phyloP scores from a whole-genome alignment of 2,888 invertebrate species.

The Xylota sylvarum region DNA sequence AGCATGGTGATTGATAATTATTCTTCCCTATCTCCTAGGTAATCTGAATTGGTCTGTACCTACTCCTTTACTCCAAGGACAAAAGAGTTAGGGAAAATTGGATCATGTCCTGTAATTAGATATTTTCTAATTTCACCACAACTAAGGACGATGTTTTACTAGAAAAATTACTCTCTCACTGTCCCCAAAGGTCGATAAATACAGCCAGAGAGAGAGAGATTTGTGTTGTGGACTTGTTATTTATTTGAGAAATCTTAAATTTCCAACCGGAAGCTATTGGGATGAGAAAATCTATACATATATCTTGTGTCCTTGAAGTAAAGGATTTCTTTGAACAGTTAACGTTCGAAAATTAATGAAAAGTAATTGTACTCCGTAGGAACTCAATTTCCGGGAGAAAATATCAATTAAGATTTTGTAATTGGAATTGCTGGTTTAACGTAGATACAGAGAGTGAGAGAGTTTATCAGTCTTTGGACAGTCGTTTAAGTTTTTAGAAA shows the following conservation, averaged over 20 bases:
- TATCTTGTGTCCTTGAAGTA: not conserved
- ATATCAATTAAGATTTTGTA: slow-evolving; percentile 12
- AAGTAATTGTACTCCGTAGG: not conserved
- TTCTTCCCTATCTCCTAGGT: not conserved
- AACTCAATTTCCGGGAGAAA: slow-evolving; percentile 8
- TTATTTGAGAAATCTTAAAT: not conserved
- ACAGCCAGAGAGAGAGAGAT: not conserved
- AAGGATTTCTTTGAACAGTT: not conserved
- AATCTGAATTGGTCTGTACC: not conserved
- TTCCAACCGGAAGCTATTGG: not conserved
- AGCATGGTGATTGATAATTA: slow-evolving; percentile 24
- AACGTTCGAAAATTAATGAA: slow-evolving; percentile 11
- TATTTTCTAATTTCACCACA: slow-evolving; percentile 11
- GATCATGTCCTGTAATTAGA: slow-evolving; percentile 12
- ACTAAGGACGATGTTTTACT: not conserved
- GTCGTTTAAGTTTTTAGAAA: not conserved
- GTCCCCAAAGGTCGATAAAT: not conserved
- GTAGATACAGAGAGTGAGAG: not conserved
- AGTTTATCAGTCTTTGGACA: not conserved
- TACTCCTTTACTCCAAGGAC: not conserved
- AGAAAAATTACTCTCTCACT: not conserved
- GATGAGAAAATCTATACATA: slow-evolving; percentile 5
- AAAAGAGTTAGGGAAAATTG: not conserved
- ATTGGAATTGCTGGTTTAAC: not conserved
- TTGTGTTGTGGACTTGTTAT: not conserved